These are phyloP conservation scores for Anguilla anguilla DNA, from an alignment of 2,797 vertebrate species.

Conservation along the genomic window DNA sequence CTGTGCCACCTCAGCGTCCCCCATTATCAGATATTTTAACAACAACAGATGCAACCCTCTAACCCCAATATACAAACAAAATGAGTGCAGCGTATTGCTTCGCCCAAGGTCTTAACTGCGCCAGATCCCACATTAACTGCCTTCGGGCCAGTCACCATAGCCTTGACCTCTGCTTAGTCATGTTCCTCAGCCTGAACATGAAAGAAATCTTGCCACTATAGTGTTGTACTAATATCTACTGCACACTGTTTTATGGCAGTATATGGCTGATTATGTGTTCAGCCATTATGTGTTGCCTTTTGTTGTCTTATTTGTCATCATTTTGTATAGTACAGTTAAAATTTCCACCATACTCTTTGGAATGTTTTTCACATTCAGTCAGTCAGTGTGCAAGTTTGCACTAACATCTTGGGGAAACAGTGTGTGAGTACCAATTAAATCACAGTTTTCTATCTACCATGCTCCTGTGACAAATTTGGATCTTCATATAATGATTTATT, in stretches of 20 bases:
- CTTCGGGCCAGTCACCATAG: background rate
- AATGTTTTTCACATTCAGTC: background rate
- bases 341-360: background rate
- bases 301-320: background rate
- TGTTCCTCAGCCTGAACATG: background rate
- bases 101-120: background rate
- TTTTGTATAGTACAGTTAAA: background rate
- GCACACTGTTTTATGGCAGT: background rate
- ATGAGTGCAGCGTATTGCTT: background rate
- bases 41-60: background rate
- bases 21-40: background rate
- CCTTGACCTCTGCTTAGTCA: background rate
- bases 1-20: too few species aligned
- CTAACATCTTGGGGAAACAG: background rate
- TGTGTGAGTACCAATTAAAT: background rate
- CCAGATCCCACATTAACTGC: background rate
- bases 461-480: background rate
- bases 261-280: background rate
- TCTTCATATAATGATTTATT: background rate
- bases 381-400: background rate
- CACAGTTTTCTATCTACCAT: background rate
- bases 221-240: background rate
- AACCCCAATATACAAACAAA: background rate
- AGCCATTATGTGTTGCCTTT: background rate
- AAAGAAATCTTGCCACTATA: background rate